A percentile compares a stretch with the other conserved stretches of the same genome.
Evolutionary conservation across 2,888 invertebrate species (phyloP).

Genomic region (Thymelicus sylvestris): DNA sequence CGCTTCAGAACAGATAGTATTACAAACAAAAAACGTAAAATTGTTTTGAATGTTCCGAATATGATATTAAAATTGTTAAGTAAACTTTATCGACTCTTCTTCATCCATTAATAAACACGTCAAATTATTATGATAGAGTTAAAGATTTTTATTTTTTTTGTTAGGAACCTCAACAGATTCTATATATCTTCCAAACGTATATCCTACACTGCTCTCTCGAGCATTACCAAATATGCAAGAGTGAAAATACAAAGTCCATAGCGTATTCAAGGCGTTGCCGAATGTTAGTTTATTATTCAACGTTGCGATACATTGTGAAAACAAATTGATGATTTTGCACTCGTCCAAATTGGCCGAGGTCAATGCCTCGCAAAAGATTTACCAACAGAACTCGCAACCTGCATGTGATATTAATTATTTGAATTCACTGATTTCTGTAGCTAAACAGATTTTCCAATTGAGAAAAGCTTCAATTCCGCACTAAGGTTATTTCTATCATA

Average conservation of each 20-base stretch:
- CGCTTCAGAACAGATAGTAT: conserved; percentile 31
- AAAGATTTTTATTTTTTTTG: no score
- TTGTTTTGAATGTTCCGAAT: neutral
- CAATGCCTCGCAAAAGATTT: conserved; percentile 14
- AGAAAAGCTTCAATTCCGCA: neutral
- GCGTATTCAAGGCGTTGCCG: conserved; percentile 20
- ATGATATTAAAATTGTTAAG: no score
- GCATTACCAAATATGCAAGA: conserved; percentile 16
- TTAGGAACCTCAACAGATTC: no score
- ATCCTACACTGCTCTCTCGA: no score
- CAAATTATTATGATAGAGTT: no score
- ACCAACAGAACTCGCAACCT: neutral
- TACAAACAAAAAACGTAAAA: neutral
- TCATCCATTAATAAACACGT: no score
- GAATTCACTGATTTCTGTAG: neutral
- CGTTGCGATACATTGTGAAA: conserved; percentile 24
- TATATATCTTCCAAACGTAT: no score
- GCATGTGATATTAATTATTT: neutral
- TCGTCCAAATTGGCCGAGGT: conserved; percentile 20
- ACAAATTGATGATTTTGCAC: conserved; percentile 27
- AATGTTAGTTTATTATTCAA: conserved; percentile 29
- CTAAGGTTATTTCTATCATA: neutral
- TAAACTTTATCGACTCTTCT: no score
- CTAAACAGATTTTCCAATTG: neutral
- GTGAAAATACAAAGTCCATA: conserved; percentile 26